These are phyloP conservation scores for Callimorpha dominula DNA, from an alignment of 2,888 invertebrate genomes.

Conservation along the genomic window DNA sequence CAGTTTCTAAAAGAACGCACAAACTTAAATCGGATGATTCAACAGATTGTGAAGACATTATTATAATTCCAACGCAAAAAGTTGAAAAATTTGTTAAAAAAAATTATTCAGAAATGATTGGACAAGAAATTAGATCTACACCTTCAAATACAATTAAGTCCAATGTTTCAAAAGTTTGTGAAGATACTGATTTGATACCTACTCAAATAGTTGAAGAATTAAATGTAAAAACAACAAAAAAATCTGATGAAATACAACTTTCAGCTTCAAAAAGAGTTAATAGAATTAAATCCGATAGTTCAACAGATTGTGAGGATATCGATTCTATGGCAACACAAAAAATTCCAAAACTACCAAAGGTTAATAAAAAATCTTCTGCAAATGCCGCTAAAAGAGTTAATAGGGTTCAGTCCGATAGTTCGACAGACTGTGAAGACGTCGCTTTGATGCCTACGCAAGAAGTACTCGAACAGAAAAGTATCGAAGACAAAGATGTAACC, in stretches of 20 bases:
- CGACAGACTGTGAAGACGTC: slow-evolving; percentile 58
- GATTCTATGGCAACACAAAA: slow-evolving; percentile 62
- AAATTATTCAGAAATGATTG: background rate
- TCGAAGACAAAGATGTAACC: slow-evolving; percentile 60
- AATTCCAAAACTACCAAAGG: slow-evolving; percentile 35
- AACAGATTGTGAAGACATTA: slow-evolving; percentile 68
- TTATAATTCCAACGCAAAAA: slow-evolving; percentile 61
- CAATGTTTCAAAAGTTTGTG: slow-evolving; percentile 44
- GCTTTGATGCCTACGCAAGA: slow-evolving; percentile 52
- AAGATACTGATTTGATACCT: slow-evolving; percentile 48
- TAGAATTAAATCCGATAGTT: slow-evolving; percentile 56
- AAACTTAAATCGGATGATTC: slow-evolving; percentile 58
- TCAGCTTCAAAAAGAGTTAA: slow-evolving; percentile 28
- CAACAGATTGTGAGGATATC: slow-evolving; percentile 69
- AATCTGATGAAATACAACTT: background rate
- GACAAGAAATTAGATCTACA: background rate
- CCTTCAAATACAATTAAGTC: slow-evolving; percentile 28
- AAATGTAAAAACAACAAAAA: slow-evolving; percentile 4
- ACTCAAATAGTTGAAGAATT: slow-evolving; percentile 46
- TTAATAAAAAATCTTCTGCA: slow-evolving; percentile 11
- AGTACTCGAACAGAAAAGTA: slow-evolving; percentile 35
- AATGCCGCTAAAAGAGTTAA: slow-evolving; percentile 38
- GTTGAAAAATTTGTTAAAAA: slow-evolving; percentile 27
- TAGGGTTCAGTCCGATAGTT: slow-evolving; percentile 55
- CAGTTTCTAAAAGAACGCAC: slow-evolving; percentile 29